A percentile compares a stretch with the other conserved stretches of the same genome.
Evolutionary conservation across 2,888 invertebrate species (phyloP).

Genomic region (Heliconius erato): DNA sequence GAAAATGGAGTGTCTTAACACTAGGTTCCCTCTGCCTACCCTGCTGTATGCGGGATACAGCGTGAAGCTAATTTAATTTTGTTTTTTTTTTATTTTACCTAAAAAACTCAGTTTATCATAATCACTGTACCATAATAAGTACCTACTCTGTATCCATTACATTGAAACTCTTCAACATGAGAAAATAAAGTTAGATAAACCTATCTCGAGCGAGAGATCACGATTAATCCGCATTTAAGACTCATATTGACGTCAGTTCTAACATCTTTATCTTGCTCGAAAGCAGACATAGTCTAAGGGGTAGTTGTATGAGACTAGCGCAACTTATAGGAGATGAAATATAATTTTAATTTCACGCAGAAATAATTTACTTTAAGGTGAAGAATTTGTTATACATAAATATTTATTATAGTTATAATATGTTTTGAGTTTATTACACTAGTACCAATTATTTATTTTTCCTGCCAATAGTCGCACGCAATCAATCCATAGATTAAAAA

Average conservation of each 20-base stretch:
- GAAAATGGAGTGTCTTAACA: too few relatives aligned
- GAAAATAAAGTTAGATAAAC: slow-evolving; percentile 16
- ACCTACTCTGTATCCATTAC: slow-evolving; percentile 5
- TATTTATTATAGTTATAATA: too few relatives aligned
- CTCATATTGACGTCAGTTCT: slow-evolving; percentile 27
- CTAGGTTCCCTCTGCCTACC: too few relatives aligned
- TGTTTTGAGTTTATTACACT: too few relatives aligned
- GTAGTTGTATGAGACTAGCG: not conserved
- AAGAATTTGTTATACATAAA: too few relatives aligned
- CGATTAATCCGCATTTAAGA: slow-evolving; percentile 25
- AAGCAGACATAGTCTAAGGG: slow-evolving; percentile 16
- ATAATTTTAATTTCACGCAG: not conserved
- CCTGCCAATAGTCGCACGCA: too few relatives aligned
- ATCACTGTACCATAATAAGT: not conserved
- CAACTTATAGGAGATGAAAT: not conserved
- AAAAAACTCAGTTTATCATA: too few relatives aligned
- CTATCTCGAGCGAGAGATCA: slow-evolving; percentile 24
- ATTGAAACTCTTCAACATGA: slow-evolving; percentile 16
- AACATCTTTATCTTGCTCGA: slow-evolving; percentile 29
- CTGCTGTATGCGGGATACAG: too few relatives aligned
- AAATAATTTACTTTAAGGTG: not conserved
- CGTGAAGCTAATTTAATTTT: too few relatives aligned
- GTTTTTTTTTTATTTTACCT: too few relatives aligned
- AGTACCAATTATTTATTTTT: too few relatives aligned
- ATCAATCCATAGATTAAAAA: too few relatives aligned